These are phyloP conservation scores for Heterotilapia buettikoferi DNA, from an alignment of 2,113 vertebrate species.

Conservation along the genomic window DNA sequence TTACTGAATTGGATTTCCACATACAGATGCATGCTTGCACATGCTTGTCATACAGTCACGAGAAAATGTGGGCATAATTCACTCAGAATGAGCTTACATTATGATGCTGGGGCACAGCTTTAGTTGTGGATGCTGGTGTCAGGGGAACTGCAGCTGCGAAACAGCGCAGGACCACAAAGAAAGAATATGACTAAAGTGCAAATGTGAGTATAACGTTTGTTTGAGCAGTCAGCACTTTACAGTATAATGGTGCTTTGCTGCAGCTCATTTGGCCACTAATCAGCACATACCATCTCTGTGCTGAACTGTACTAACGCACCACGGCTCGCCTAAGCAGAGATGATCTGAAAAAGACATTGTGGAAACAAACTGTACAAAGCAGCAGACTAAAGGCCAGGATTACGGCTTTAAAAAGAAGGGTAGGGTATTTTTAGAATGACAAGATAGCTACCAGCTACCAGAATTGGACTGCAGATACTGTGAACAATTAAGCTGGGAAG, in stretches of 20 bases:
- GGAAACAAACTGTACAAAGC: background rate
- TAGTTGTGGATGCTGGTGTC: background rate
- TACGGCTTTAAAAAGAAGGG: background rate
- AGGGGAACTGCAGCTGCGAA: background rate
- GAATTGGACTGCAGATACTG: slow-evolving; percentile 5
- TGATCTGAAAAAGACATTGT: background rate
- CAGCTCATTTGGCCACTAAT: background rate
- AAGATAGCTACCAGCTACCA: background rate
- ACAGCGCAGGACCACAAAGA: background rate
- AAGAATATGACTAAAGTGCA: background rate
- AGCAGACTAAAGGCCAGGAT: slow-evolving; percentile 3
- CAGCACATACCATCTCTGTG: background rate
- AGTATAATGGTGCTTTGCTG: background rate
- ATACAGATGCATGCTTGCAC: background rate
- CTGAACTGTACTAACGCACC: background rate
- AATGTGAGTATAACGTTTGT: background rate
- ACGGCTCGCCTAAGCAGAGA: background rate
- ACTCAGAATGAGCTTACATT: background rate
- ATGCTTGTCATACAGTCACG: background rate
- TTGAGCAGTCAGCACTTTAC: background rate
- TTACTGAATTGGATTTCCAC: background rate
- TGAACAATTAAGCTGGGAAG: slow-evolving; percentile 16
- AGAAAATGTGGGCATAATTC: background rate
- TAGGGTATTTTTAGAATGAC: slow-evolving; percentile 2
- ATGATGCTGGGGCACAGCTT: background rate